Base-by-base conservation (phyloP, 1,140 invertebrate genomes). In the Leptinotarsa texana region DNA sequence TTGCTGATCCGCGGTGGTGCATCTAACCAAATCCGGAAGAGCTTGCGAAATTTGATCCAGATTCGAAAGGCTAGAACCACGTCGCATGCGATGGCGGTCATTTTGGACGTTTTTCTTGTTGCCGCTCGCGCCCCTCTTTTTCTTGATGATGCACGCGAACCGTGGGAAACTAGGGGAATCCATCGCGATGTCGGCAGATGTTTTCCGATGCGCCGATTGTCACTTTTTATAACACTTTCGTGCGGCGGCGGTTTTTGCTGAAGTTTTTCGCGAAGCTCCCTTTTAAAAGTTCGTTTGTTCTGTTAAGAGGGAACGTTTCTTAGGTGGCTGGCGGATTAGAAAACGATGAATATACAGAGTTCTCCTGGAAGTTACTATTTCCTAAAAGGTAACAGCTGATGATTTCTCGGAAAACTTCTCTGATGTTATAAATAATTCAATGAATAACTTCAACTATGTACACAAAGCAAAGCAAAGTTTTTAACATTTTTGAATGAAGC, bases 31-130 rank as follows among this genome's bases (percentile, higher is more conserved):
- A 78, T 89, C 87, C 1, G 87, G 85, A 3, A 88, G 65, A 51
- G 72, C 70, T 0, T 78, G 74, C 3, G 75, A 73, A 2, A 92
- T 82, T 79, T 91, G 92, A 80, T 92, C 91, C 75, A 93, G 85
- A 75, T 93, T 92, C 3, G 92, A 92, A 83, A 93, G 86, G 73
- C 91, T 92, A 0, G 92, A 93, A 0, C 92, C 90, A 2, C 92
- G 86, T 33, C 92, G 88, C 69, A 92, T 90, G 42, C 88, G 83
- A 33, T 89, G 78, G 11, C 89, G 77, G 18, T 76, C 51, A 51
- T 75, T 76, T 72, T 82, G 74, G 57, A 18, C 72, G 63, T 63
- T 79, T 80, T 27, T 22, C 17, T 24, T 74, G 22, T 63, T 51
- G 80, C 83, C 27, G 80, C 86, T 73, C 82, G 51, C 49, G 8